phyloP scores from a whole-genome alignment of 1,140 invertebrate genomes.

The Drosophila pachea region DNA sequence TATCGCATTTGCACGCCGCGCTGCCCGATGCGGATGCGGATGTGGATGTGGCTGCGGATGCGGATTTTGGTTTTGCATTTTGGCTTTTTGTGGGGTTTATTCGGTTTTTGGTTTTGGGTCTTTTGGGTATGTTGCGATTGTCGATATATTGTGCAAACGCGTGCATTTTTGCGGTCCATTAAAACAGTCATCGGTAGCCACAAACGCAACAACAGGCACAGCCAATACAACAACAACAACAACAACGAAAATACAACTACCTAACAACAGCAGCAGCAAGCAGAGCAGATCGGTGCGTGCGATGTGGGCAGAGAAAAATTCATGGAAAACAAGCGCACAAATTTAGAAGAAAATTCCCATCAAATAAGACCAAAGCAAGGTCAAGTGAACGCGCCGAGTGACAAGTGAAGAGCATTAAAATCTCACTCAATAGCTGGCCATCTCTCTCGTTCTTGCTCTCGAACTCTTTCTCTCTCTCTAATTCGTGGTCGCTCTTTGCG shows the following conservation, averaged over 20 bases:
- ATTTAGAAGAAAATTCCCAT: conserved; percentile 58
- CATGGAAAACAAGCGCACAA: conserved; percentile 59
- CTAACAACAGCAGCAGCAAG: too few species aligned
- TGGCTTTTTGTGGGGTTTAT: conserved; percentile 4
- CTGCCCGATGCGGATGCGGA: too few species aligned
- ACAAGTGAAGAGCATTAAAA: conserved; percentile 11
- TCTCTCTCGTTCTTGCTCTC: not conserved
- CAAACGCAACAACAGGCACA: conserved; percentile 5
- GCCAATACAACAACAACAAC: conserved; percentile 27
- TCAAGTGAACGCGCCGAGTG: conserved; percentile 50
- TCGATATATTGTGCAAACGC: conserved; percentile 59
- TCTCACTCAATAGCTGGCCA: not conserved
- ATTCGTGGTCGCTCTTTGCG: conserved; percentile 16
- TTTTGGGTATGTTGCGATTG: conserved; percentile 38
- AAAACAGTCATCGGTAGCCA: conserved; percentile 47
- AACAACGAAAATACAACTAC: not conserved
- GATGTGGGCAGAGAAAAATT: conserved; percentile 43
- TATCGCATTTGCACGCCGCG: conserved; percentile 34
- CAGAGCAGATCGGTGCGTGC: not conserved
- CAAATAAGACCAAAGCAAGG: conserved; percentile 74
- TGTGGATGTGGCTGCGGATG: conserved; percentile 43
- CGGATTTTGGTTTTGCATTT: conserved; percentile 32
- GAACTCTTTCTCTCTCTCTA: not conserved
- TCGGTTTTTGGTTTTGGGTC: conserved; percentile 20
- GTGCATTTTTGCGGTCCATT: conserved; percentile 71